Conservation (phyloP, 2,113 vertebrate species). For the Mirza zaza region DNA sequence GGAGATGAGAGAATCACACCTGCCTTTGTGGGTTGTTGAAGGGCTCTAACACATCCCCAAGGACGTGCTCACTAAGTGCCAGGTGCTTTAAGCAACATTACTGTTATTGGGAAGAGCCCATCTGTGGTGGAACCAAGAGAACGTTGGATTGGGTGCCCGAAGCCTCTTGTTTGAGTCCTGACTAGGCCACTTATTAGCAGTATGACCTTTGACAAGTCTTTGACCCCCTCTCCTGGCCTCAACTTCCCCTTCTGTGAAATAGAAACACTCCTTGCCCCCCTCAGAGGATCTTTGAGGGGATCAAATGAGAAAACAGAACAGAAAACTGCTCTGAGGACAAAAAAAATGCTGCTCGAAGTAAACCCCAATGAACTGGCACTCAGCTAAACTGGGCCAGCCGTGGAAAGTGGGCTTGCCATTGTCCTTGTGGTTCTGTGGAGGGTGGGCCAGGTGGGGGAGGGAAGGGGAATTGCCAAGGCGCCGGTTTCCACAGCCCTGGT, state of each 20-base stretch:
- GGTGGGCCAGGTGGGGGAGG: neutral
- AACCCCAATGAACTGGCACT: neutral
- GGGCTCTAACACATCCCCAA: neutral
- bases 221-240: neutral
- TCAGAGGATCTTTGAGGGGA: neutral
- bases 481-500: constrained; percentile 20
- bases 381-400: neutral
- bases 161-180: neutral
- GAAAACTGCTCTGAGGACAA: neutral
- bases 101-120: neutral
- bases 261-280: neutral
- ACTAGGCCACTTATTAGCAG: neutral
- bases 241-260: neutral
- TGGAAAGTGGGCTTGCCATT: neutral
- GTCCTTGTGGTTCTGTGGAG: constrained; percentile 5
- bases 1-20: neutral
- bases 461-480: neutral
- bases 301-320: neutral
- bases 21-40: neutral
- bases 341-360: neutral
- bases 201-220: neutral
- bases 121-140: too few species aligned
- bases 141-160: neutral
- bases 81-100: neutral
- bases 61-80: neutral